phyloP scores from a whole-genome alignment of 2,797 vertebrate genomes.

The Phyllotis vaccarum region DNA sequence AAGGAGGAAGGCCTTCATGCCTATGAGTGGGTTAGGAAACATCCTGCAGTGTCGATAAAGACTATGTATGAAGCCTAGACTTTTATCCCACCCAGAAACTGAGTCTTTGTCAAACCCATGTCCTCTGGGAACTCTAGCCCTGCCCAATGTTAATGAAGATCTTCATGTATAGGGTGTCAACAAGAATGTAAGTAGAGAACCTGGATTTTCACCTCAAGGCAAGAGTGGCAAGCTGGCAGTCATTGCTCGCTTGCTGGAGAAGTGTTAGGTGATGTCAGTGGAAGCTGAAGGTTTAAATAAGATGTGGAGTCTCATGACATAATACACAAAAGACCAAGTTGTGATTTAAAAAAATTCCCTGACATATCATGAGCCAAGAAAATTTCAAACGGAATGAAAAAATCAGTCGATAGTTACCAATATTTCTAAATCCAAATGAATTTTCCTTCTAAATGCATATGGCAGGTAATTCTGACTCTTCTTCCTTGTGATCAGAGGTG shows the following conservation, averaged over 20 bases:
- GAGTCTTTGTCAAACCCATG: neutral
- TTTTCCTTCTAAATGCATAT: neutral
- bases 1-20: neutral
- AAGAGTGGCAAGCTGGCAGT: neutral
- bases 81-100: neutral
- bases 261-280: neutral
- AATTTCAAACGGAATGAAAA: constrained; percentile 18
- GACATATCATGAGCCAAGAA: neutral
- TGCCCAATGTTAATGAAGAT: neutral
- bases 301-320: neutral
- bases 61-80: neutral
- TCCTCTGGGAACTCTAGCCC: neutral
- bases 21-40: neutral
- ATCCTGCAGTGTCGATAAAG: neutral
- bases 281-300: constrained; percentile 23
- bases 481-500: neutral
- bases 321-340: neutral
- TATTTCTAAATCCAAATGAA: neutral
- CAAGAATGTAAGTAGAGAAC: neutral
- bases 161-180: neutral
- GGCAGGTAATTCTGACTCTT: neutral
- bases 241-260: neutral
- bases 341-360: constrained; percentile 24
- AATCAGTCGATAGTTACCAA: neutral
- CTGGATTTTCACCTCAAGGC: neutral